Percentiles rank a stretch among this genome's conserved stretches.
Evolutionary conservation across 2,797 vertebrate genomes (phyloP).

Genomic region (Acanthurus tractus): DNA sequence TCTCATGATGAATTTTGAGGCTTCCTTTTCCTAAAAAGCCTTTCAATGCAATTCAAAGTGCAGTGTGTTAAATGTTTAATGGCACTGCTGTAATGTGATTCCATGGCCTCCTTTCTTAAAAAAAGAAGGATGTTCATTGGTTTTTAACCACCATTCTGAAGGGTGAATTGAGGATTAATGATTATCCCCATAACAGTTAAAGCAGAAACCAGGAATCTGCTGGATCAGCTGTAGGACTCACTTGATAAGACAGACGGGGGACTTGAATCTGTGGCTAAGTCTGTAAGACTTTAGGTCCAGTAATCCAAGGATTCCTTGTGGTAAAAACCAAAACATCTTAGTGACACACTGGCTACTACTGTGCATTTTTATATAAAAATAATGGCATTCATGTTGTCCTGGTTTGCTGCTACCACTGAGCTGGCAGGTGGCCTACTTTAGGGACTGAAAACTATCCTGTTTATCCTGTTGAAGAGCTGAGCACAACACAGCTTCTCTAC

Average conservation of each 20-base stretch:
- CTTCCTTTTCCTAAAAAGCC: background rate
- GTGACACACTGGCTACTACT: background rate
- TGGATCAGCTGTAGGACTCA: conserved; percentile 57
- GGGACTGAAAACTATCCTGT: background rate
- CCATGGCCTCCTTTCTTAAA: background rate
- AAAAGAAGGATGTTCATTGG: conserved; percentile 7
- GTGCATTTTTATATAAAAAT: background rate
- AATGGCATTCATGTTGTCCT: background rate
- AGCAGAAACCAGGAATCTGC: conserved; percentile 68
- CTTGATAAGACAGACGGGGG: conserved; percentile 3
- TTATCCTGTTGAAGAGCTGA: background rate
- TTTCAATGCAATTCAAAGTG: background rate
- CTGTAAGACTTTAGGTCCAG: conserved; percentile 9
- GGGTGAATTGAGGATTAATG: conserved; percentile 60
- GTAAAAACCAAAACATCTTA: conserved; percentile 7
- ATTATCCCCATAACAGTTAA: conserved; percentile 67
- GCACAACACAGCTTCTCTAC: background rate
- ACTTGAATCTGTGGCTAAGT: conserved; percentile 25
- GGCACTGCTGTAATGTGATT: background rate
- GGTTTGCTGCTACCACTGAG: background rate
- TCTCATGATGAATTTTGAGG: background rate
- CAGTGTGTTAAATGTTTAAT: conserved; percentile 18
- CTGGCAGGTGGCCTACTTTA: conserved; percentile 1
- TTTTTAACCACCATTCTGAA: conserved; percentile 37
- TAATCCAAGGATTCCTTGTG: conserved; percentile 20